phyloP scores from a whole-genome alignment of 1,140 invertebrate genomes.

The Apis florea region DNA sequence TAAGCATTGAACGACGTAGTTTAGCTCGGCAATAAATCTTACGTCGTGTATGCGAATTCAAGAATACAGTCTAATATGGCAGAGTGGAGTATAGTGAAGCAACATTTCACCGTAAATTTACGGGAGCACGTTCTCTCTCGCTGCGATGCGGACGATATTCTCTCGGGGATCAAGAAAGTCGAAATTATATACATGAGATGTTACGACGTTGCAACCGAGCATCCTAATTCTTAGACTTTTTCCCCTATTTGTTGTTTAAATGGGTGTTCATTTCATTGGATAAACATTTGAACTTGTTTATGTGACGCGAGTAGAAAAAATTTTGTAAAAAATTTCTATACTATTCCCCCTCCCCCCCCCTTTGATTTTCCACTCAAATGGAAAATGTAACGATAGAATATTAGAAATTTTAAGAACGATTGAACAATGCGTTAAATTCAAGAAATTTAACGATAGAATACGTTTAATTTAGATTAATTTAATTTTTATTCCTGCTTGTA shows the following conservation, averaged over 20 bases:
- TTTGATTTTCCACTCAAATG: too few relatives aligned
- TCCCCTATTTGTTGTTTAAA: background rate
- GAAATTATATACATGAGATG: conserved; percentile 39
- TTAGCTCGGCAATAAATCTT: conserved; percentile 16
- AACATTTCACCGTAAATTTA: conserved; percentile 42
- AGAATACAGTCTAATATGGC: conserved; percentile 43
- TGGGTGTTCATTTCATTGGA: background rate
- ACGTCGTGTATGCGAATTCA: conserved; percentile 18
- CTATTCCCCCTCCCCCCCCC: too few relatives aligned
- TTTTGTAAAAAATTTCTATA: too few relatives aligned
- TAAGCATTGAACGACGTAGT: conserved; percentile 8
- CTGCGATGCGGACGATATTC: conserved; percentile 7
- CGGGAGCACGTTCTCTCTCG: conserved; percentile 7
- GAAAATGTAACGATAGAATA: too few relatives aligned
- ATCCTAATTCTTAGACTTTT: conserved; percentile 13
- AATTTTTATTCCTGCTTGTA: background rate
- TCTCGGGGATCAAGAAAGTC: conserved; percentile 37
- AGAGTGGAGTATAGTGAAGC: conserved; percentile 31
- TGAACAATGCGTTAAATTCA: too few relatives aligned
- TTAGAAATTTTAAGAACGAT: too few relatives aligned
- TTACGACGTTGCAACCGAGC: background rate
- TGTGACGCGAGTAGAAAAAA: too few relatives aligned
- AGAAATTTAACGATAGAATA: too few relatives aligned
- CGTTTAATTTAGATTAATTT: too few relatives aligned
- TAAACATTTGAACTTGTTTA: background rate